A percentile compares a stretch with the other conserved stretches of the same genome.
These are phyloP conservation scores for Turnix velox DNA, from an alignment of 2,113 vertebrate species.

Conservation along the genomic window DNA sequence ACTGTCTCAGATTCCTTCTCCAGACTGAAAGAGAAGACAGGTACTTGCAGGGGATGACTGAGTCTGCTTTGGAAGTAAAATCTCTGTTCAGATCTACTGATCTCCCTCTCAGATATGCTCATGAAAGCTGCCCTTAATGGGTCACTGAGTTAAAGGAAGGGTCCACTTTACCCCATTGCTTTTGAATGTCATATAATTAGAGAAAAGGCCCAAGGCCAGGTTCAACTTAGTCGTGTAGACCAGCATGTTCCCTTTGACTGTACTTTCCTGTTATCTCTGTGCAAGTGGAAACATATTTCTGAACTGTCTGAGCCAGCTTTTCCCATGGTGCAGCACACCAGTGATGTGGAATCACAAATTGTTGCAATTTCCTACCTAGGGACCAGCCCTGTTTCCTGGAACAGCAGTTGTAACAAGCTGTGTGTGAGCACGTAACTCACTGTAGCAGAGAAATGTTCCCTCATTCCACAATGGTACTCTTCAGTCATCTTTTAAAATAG, in stretches of 20 bases:
- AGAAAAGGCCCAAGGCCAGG: conserved; percentile 6
- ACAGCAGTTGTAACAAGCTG: not conserved
- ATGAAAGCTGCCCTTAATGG: not conserved
- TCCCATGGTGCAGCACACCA: conserved; percentile 23
- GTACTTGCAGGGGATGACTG: not conserved
- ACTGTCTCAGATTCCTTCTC: not conserved
- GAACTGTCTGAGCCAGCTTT: conserved; percentile 20
- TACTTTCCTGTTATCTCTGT: conserved; percentile 42
- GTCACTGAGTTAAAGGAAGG: not conserved
- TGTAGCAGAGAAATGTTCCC: not conserved
- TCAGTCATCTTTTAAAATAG: conserved; percentile 51
- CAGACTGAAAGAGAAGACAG: not conserved
- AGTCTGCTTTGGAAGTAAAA: not conserved
- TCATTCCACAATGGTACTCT: not conserved
- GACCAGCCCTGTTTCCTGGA: conserved; percentile 35
- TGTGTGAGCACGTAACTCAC: not conserved
- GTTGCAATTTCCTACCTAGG: conserved; percentile 3
- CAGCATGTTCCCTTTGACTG: conserved; percentile 35
- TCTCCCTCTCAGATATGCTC: not conserved
- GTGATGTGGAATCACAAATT: conserved; percentile 19
- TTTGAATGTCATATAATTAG: conserved; percentile 10
- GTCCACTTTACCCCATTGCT: not conserved
- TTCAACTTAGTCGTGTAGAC: not conserved
- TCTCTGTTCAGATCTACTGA: not conserved
- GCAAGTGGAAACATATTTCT: conserved; percentile 47